A percentile compares a stretch with the other conserved stretches of the same genome.
These are phyloP conservation scores for Uria lomvia DNA, from an alignment of 2,113 vertebrate genomes.

Conservation along the genomic window DNA sequence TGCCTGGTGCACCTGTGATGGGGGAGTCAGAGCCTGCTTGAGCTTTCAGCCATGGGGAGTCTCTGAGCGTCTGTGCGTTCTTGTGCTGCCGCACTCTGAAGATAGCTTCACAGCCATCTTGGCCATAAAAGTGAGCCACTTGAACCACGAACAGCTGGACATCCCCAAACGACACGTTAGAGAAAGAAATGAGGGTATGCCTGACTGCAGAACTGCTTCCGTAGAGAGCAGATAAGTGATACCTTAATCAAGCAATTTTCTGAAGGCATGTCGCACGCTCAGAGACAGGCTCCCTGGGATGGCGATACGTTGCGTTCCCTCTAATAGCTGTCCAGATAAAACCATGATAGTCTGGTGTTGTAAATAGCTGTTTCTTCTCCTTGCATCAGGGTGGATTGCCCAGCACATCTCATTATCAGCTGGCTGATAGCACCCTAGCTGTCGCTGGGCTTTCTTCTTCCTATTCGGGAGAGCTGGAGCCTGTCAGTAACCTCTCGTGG, in stretches of 20 bases:
- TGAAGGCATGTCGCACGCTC: accelerated
- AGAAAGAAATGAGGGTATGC: not conserved
- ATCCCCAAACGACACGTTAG: not conserved
- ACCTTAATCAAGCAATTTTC: not conserved
- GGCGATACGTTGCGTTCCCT: accelerated
- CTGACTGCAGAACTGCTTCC: not conserved
- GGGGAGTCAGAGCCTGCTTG: not conserved
- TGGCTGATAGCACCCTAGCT: not conserved
- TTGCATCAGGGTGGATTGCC: not conserved
- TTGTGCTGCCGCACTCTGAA: not conserved
- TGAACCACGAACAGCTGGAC: not conserved
- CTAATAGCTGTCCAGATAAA: not conserved
- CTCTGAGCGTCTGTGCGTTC: not conserved
- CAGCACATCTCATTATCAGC: not conserved
- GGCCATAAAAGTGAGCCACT: not conserved
- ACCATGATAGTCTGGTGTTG: accelerated
- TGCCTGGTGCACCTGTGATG: not conserved
- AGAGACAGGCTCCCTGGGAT: not conserved
- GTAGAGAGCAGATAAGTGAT: not conserved
- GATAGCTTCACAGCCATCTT: not conserved
- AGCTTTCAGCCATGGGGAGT: not conserved
- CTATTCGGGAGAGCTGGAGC: not conserved
- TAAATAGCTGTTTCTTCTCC: not conserved
- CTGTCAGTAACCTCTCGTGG: not conserved
- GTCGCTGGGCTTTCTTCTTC: not conserved